phyloP scores from a whole-genome alignment of 2,888 invertebrate species.

The Pterobdella sp. region DNA sequence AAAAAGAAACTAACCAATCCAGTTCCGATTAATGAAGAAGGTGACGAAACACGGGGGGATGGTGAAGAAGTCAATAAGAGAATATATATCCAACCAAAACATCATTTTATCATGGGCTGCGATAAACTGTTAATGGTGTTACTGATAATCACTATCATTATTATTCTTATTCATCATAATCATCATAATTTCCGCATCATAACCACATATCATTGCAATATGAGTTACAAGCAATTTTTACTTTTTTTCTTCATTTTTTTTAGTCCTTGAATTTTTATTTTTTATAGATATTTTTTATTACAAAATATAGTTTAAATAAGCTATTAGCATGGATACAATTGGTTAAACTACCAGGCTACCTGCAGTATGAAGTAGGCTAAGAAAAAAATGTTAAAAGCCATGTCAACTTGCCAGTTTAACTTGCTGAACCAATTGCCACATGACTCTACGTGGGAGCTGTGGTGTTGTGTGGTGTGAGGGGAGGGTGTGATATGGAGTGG shows the following conservation, averaged over 20 bases:
- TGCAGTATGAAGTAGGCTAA: constrained; percentile 25
- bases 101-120: constrained; percentile 21
- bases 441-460: constrained; percentile 15
- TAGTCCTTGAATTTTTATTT: too few species aligned
- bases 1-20: constrained; percentile 14
- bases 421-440: constrained; percentile 19
- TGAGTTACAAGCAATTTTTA: too few species aligned
- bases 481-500: too few species aligned
- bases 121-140: constrained; percentile 2
- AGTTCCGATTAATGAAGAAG: constrained; percentile 23
- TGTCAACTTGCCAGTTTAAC: constrained; percentile 22
- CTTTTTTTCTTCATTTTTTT: too few species aligned
- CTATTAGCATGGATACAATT: too few species aligned
- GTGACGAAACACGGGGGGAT: constrained; percentile 22
- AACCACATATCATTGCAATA: neutral
- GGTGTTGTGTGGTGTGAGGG: neutral
- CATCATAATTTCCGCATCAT: neutral
- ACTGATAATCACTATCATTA: neutral
- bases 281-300: too few species aligned
- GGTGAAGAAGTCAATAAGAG: constrained; percentile 25
- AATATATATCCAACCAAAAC: constrained; percentile 26
- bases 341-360: neutral
- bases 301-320: too few species aligned
- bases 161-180: neutral
- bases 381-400: constrained; percentile 27